Evolutionary conservation across 2,797 vertebrate species (phyloP).

Genomic region (Chaetophractus vellerosus): DNA sequence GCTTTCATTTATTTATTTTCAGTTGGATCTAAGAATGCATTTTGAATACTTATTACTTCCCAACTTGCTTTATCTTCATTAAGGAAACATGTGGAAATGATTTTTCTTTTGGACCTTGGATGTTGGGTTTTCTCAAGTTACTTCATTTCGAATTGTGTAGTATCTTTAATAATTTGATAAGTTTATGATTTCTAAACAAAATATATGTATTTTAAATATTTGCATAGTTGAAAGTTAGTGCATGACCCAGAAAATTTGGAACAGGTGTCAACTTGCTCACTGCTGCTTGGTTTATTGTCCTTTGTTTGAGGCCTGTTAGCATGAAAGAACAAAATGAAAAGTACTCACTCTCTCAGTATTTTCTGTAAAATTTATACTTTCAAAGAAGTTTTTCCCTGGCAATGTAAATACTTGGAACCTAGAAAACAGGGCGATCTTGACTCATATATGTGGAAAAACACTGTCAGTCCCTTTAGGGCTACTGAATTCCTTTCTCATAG

Average conservation of each 20-base stretch:
- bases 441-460: background rate
- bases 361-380: slow-evolving; percentile 66
- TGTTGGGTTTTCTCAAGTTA: background rate
- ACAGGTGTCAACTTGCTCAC: background rate
- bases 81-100: slow-evolving; percentile 7
- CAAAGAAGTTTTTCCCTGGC: slow-evolving; percentile 31
- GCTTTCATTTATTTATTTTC: slow-evolving; percentile 32
- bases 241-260: background rate
- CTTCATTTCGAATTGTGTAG: background rate
- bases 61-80: background rate
- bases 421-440: background rate
- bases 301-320: background rate
- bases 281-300: background rate
- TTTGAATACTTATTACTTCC: background rate
- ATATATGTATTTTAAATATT: background rate
- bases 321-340: slow-evolving; percentile 33
- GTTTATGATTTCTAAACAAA: background rate
- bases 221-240: background rate
- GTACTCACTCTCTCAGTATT: background rate
- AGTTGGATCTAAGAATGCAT: background rate
- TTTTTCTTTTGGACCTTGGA: slow-evolving; percentile 15
- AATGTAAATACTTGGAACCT: background rate
- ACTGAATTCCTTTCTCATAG: background rate
- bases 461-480: background rate
- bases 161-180: background rate